Evolutionary conservation across 2,888 invertebrate genomes (phyloP).

Genomic region (Chromoteleia sp.): DNA sequence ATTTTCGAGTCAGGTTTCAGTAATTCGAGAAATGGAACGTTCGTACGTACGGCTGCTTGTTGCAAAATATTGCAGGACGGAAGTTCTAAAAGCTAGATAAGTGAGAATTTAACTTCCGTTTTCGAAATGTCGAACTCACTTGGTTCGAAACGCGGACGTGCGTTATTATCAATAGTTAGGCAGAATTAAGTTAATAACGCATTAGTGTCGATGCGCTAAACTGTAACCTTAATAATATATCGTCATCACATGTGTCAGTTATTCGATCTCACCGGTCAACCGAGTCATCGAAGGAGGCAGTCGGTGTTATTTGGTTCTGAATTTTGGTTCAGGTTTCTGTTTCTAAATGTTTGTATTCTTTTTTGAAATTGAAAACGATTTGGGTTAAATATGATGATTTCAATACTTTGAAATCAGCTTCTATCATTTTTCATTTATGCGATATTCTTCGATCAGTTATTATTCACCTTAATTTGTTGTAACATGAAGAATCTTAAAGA

Average conservation of each 20-base stretch:
- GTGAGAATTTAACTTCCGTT: slow-evolving; percentile 63
- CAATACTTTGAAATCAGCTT: no score
- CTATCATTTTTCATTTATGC: no score
- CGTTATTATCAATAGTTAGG: slow-evolving; percentile 74
- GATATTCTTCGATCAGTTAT: no score
- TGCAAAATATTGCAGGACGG: slow-evolving; percentile 36
- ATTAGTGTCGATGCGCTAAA: slow-evolving; percentile 69
- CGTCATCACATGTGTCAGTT: slow-evolving; percentile 39
- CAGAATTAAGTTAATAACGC: slow-evolving; percentile 73
- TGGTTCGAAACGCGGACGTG: slow-evolving; percentile 71
- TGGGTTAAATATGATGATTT: no score
- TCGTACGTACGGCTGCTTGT: not conserved
- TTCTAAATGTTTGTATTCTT: no score
- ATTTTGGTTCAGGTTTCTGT: no score
- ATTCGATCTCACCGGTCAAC: slow-evolving; percentile 44
- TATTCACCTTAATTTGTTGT: no score
- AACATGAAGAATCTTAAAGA: no score
- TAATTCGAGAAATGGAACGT: slow-evolving; percentile 19
- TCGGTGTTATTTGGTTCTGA: no score
- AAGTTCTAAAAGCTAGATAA: slow-evolving; percentile 57
- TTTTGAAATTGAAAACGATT: no score
- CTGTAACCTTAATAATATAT: slow-evolving; percentile 73
- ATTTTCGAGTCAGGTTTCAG: not conserved
- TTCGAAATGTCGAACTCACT: slow-evolving; percentile 61
- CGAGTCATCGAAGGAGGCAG: slow-evolving; percentile 17